Percentiles rank a stretch among this genome's conserved stretches.
Conservation (phyloP, 1,140 invertebrate species). For the Cylas formicarius region DNA sequence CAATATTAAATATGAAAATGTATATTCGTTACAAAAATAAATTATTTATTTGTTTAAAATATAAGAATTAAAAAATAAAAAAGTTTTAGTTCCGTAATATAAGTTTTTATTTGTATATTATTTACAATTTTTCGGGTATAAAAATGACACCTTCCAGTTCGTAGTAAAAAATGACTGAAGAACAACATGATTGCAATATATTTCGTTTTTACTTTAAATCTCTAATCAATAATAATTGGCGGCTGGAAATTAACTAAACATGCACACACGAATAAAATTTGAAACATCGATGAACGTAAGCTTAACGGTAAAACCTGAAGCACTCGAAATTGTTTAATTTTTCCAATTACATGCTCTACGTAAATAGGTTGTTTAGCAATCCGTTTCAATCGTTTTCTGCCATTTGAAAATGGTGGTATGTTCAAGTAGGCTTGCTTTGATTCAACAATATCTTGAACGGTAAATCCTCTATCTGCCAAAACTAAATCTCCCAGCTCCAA, state of each 20-base stretch:
- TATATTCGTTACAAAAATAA: too few species aligned
- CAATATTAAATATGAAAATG: too few species aligned
- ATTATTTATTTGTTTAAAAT: too few species aligned
- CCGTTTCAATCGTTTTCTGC: slow-evolving; percentile 15
- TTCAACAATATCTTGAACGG: slow-evolving; percentile 25
- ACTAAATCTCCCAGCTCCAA: slow-evolving; percentile 23
- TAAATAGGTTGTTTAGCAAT: slow-evolving; percentile 23
- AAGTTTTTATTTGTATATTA: too few species aligned
- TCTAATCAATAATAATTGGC: slow-evolving; percentile 11
- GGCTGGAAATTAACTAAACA: slow-evolving; percentile 24
- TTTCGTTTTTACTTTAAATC: slow-evolving; percentile 6
- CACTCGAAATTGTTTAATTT: slow-evolving; percentile 26
- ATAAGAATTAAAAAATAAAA: too few species aligned
- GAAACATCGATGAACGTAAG: slow-evolving; percentile 16
- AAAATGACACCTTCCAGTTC: too few species aligned
- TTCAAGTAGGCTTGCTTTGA: slow-evolving; percentile 21
- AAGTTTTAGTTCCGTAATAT: too few species aligned
- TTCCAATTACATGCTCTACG: slow-evolving; percentile 26
- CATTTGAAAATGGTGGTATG: slow-evolving; percentile 26
- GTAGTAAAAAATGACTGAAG: too few species aligned
- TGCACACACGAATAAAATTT: slow-evolving; percentile 28
- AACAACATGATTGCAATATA: slow-evolving; percentile 3
- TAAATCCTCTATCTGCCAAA: slow-evolving; percentile 21
- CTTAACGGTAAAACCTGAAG: slow-evolving; percentile 21
- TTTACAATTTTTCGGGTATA: too few species aligned